Evolutionary conservation across 2,888 invertebrate genomes (phyloP).

Genomic region (Pseudoips prasinana): DNA sequence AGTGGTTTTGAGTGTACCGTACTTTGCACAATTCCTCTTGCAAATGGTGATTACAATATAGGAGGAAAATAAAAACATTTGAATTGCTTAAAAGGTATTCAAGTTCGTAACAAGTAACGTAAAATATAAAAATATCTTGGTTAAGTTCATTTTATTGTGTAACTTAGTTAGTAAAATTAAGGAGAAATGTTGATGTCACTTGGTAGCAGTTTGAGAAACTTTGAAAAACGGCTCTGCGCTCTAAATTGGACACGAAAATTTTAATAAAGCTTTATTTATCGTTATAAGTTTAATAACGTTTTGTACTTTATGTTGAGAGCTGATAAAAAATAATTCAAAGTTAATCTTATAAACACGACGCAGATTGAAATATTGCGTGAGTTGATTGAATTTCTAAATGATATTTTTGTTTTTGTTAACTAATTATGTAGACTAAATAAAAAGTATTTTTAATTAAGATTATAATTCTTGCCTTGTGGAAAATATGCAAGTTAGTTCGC

Average conservation of each 20-base stretch:
- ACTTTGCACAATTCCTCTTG: slow-evolving; percentile 21
- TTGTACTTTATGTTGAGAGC: too few species aligned
- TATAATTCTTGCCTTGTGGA: too few species aligned
- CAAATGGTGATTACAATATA: slow-evolving; percentile 35
- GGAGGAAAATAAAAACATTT: slow-evolving; percentile 38
- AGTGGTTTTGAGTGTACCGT: slow-evolving; percentile 35
- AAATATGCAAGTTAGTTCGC: too few species aligned
- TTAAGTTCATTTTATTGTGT: slow-evolving; percentile 46
- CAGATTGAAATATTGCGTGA: too few species aligned
- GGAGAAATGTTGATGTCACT: slow-evolving; percentile 49
- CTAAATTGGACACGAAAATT: slow-evolving; percentile 18
- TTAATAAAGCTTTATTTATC: background rate
- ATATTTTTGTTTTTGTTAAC: too few species aligned
- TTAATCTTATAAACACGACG: too few species aligned
- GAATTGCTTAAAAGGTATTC: slow-evolving; percentile 33
- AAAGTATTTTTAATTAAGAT: too few species aligned
- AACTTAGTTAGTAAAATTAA: slow-evolving; percentile 53
- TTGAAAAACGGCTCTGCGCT: slow-evolving; percentile 28
- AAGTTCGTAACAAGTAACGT: slow-evolving; percentile 47
- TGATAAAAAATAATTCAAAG: too few species aligned
- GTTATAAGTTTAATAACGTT: background rate
- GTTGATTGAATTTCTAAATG: too few species aligned
- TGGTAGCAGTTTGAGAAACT: slow-evolving; percentile 43
- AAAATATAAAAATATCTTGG: slow-evolving; percentile 53
- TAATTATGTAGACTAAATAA: too few species aligned